These are phyloP conservation scores for Exaiptasia diaphana DNA, from an alignment of 64 coral and sea anemone species.

Conservation along the genomic window DNA sequence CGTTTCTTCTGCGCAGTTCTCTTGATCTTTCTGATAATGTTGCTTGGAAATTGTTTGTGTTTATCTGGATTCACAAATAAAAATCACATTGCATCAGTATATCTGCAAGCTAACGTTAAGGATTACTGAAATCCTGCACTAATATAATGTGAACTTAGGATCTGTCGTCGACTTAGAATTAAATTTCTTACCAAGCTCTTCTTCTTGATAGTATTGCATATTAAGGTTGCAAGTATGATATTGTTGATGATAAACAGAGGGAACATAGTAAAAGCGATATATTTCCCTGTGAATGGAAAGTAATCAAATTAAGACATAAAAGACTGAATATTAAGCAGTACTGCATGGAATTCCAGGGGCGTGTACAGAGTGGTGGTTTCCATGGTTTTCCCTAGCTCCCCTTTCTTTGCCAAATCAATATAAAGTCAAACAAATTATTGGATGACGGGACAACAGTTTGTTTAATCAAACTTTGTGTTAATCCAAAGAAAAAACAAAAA, in stretches of 20 bases:
- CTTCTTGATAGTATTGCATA: neutral
- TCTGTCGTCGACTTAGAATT: no score
- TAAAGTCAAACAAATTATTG: no score
- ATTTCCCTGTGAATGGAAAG: no score
- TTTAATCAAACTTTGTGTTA: no score
- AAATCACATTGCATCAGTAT: neutral
- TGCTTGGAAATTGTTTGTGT: neutral
- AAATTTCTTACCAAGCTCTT: neutral
- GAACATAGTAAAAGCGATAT: neutral
- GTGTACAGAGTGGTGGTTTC: no score
- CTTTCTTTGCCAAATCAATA: no score
- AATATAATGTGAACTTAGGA: neutral
- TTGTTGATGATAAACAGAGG: neutral
- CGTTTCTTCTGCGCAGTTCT: neutral
- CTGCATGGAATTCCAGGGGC: no score
- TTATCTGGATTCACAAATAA: neutral
- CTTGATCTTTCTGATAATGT: neutral
- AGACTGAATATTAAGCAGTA: no score
- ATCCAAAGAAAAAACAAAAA: no score
- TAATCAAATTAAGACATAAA: no score
- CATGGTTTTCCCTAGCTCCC: no score
- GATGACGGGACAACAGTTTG: no score
- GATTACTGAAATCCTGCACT: neutral
- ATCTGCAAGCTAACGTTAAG: neutral
- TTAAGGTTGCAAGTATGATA: neutral